Evolutionary conservation across 1,140 invertebrate genomes (phyloP), one percentile per base, ranked within the genome.

Genomic region (Brachionus asplanchnoidis): DNA sequence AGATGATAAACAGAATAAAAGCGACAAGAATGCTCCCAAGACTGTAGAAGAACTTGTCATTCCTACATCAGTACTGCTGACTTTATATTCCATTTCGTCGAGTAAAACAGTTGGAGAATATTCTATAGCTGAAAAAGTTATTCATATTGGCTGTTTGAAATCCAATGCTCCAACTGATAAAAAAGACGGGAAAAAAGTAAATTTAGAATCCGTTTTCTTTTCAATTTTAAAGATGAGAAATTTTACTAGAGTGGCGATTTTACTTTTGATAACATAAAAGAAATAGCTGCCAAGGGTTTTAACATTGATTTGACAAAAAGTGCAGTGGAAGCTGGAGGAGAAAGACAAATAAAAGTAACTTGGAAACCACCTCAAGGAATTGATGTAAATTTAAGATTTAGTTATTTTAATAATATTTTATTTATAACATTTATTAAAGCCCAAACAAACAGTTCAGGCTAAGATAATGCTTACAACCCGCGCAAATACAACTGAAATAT

Each of bases 161-260:
- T 84, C 75, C 3, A 65, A 53, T 79, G 53, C 20, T 28, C 17
- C 28, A 20, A 20, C 9, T 17, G 50, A 84, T 28, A 84, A 77
- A 65, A 73, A 84, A 77, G 75, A 79, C 44, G 84, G 23, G 3
- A 85, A 85, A 70, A 50, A 56, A 26, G 85, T 85, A 68, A 50
- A 46, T 36, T 40, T 42, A 11, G 0, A 46, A 11, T n/a, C 2
- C 2, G 44, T 3, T 26, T 14, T 12, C 12, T 12, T n/a, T 14
- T 14, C 3, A 44, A 32, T 20, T 36, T 65, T 28, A 36, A 60
- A 60, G n/a, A 11, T n/a, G 6, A 23, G 20, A 36, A 77, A 82
- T 17, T 88, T 87, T 50, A 86, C 36, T 17, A 90, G 89, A 89
- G 88, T 87, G 89, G 88, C 60, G 89, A 90, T 85, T 90, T 88